Evolutionary conservation across 2,888 invertebrate genomes (phyloP), one percentile per base, ranked within the genome.

Genomic region (Folsomia candida): DNA sequence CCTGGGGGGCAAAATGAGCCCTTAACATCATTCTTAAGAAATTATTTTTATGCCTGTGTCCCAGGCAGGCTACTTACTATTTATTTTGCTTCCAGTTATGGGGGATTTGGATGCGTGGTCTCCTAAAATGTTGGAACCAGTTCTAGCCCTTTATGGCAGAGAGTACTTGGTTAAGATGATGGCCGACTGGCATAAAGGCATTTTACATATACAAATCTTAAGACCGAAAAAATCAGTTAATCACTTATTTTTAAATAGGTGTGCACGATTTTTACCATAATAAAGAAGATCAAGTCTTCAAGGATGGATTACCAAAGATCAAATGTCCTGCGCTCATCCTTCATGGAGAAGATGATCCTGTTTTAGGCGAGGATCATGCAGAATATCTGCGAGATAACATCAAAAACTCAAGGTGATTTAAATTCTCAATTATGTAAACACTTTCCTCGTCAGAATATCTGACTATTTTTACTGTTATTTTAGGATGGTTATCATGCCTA

Each of bases 281-380:
- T 0, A 84, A 88, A 37, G 93, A 93, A 0, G 87, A 94, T 81
- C 87, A 94, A 75, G 94, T 93, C 81, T 72, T 77, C 82, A 87
- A 86, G 71, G 83, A 86, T 2, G 82, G 86, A 29, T 81, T 94
- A 51, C 82, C 86, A 1, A 84, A 88, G 62, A 89, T 94, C 25
- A 85, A 85, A 67, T 91, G 91, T 75, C 91, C 91, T 0, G 91
- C 92, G 0, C 86, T 93, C 26, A 89, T 95, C 77, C 81, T 96
- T 60, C 92, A 94, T 81, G 95, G 95, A 0, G 87, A 87, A 76
- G 91, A 92, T 81, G 95, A 96, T 83, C 88, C 90, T 0, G 85
- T 94, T 83, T 88, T 95, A 1, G 88, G 89, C 1, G 82, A 84
- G 25, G 89, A 90, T 73, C 95, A 95, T 84, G 87, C 90, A 0